These are phyloP conservation scores for Hesperia comma DNA, from an alignment of 2,888 invertebrate genomes.

Conservation along the genomic window DNA sequence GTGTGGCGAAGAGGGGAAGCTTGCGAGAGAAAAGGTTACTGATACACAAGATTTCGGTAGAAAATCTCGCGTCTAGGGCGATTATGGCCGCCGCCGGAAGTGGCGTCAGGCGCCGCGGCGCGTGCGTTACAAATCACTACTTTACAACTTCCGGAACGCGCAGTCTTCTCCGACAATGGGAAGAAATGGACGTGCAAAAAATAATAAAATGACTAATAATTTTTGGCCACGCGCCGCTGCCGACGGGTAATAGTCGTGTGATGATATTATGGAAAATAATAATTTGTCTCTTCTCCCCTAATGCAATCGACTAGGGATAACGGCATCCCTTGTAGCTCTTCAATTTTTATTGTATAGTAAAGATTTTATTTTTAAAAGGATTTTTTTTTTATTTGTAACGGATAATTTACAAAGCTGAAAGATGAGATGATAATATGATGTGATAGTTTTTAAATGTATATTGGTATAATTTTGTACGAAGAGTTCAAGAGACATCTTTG, in stretches of 20 bases:
- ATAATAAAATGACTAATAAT: conserved; percentile 68
- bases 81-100: conserved; percentile 77
- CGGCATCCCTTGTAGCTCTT: conserved; percentile 55
- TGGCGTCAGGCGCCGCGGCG: conserved; percentile 79
- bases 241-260: conserved; percentile 74
- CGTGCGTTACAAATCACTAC: conserved; percentile 85
- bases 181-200: conserved; percentile 66
- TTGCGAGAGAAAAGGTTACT: conserved; percentile 38
- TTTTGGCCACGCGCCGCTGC: conserved; percentile 72
- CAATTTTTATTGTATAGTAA: conserved; percentile 51
- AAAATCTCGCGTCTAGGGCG: conserved; percentile 60
- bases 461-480: too few relatives aligned
- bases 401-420: background rate
- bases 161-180: conserved; percentile 63
- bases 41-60: conserved; percentile 50
- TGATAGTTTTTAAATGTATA: too few relatives aligned
- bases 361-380: background rate
- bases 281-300: conserved; percentile 75
- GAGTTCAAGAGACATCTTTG: too few relatives aligned
- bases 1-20: conserved; percentile 53
- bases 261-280: conserved; percentile 80
- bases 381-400: background rate
- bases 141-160: conserved; percentile 81
- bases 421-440: too few relatives aligned
- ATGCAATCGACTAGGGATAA: conserved; percentile 44